Percentiles rank a stretch among this genome's conserved stretches.
phyloP scores from a whole-genome alignment of 2,797 vertebrate genomes.

The Scolopax rusticola region DNA sequence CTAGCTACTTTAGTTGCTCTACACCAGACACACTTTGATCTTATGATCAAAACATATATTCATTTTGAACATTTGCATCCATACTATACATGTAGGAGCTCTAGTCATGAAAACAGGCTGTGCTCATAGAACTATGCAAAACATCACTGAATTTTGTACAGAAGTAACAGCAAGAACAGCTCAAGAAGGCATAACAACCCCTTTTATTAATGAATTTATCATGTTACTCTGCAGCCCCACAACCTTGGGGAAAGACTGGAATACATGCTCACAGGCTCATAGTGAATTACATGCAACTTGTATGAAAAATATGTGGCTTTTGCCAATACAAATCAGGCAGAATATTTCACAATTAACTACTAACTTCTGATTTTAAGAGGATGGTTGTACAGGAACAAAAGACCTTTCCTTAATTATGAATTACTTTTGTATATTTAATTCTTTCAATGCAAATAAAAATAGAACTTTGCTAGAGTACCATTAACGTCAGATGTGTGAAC shows the following conservation, averaged over 20 bases:
- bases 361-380: not conserved
- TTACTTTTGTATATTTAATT: not conserved
- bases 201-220: not conserved
- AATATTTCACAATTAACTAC: not conserved
- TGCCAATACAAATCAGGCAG: not conserved
- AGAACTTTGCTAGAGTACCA: not conserved
- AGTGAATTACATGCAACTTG: not conserved
- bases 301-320: not conserved
- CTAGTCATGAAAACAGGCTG: not conserved
- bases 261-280: not conserved
- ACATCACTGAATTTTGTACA: not conserved
- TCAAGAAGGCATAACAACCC: not conserved
- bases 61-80: slow-evolving; percentile 56
- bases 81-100: not conserved
- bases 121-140: not conserved
- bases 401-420: not conserved
- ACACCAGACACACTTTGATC: slow-evolving; percentile 48
- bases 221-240: not conserved
- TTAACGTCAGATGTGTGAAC: not conserved
- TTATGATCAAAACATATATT: not conserved
- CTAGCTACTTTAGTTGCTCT: not conserved
- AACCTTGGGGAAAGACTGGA: not conserved
- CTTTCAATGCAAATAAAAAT: not conserved
- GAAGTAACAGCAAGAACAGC: not conserved
- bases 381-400: not conserved